Conservation (phyloP, 2,113 vertebrate genomes). For the Leucosticte australis region DNA sequence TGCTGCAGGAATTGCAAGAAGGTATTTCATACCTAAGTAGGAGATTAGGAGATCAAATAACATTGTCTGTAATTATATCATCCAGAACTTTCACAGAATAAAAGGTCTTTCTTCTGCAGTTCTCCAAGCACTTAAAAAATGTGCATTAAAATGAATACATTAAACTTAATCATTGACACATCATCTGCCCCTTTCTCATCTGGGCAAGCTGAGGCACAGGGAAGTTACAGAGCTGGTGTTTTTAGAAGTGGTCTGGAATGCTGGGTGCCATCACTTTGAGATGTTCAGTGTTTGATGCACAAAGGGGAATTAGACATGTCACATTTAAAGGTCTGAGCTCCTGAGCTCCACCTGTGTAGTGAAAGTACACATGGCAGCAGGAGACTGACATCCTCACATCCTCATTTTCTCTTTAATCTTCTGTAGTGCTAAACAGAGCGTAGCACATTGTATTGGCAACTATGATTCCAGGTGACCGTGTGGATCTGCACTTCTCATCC, state of each 20-base stretch:
- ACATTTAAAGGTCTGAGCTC: neutral
- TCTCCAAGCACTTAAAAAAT: neutral
- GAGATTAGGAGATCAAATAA: constrained; percentile 13
- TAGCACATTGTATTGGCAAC: neutral
- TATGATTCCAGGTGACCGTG: neutral
- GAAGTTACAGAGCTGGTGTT: neutral
- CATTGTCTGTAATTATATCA: neutral
- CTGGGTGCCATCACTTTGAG: neutral
- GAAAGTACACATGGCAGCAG: neutral
- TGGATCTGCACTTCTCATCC: neutral
- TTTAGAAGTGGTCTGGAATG: neutral
- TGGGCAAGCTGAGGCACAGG: neutral
- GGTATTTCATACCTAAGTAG: neutral
- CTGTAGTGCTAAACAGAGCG: neutral
- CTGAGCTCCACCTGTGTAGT: neutral
- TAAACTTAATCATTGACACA: neutral
- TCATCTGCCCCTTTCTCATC: neutral
- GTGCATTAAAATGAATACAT: neutral
- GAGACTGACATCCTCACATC: neutral
- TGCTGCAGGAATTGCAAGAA: neutral
- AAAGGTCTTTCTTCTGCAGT: neutral
- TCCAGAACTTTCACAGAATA: neutral
- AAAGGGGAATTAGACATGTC: neutral
- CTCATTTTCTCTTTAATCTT: neutral
- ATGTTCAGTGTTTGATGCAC: neutral